Conservation (phyloP, 2,797 vertebrate genomes). For the Notoglanidium macrostoma region DNA sequence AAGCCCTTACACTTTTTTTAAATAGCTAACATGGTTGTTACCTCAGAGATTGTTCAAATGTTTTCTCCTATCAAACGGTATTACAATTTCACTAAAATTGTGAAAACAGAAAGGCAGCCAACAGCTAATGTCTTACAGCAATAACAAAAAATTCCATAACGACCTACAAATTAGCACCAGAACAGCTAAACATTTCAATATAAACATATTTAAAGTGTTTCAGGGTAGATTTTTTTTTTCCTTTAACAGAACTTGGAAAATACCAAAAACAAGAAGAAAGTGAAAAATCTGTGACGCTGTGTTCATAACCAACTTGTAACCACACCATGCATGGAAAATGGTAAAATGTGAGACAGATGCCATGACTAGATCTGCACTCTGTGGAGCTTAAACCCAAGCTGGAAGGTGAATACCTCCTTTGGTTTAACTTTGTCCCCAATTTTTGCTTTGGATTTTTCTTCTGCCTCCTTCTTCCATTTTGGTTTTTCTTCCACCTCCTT, state of each 20-base stretch:
- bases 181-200: not conserved
- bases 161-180: not conserved
- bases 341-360: not conserved
- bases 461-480: conserved; percentile 66
- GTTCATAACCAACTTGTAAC: conserved; percentile 6
- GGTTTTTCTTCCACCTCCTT: conserved; percentile 54
- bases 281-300: conserved; percentile 2
- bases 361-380: not conserved
- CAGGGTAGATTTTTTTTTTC: not conserved
- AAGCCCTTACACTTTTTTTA: not conserved
- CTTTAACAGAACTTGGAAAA: not conserved
- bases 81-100: not conserved
- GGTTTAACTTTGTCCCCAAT: conserved; percentile 40
- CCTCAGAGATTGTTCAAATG: not conserved
- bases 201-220: not conserved
- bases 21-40: too few relatives aligned
- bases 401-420: conserved; percentile 52
- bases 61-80: not conserved
- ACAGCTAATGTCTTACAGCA: not conserved
- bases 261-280: not conserved
- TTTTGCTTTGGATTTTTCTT: conserved; percentile 53
- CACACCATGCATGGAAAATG: not conserved
- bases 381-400: conserved; percentile 17
- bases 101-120: not conserved
- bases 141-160: not conserved